Evolutionary conservation across 2,797 vertebrate species (phyloP), one percentile per base, ranked within the genome.

Genomic region (Leptoclinus maculatus): DNA sequence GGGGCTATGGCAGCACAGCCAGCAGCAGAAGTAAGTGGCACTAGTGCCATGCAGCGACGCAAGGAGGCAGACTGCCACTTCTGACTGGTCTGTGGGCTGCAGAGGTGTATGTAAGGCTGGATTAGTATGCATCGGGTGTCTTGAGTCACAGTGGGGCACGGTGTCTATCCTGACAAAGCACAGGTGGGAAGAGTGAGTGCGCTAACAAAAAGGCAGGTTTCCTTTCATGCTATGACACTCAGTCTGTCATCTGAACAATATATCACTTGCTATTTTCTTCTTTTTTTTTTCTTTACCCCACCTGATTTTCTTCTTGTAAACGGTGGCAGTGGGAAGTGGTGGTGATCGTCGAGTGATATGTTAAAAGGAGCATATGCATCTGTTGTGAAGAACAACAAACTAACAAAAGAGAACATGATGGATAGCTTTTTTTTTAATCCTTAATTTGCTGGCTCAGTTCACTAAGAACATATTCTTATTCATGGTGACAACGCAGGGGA

Each of bases 391-490:
- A 81, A 87, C 78, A 78, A 72, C 87, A 84, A 77, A 71, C 69
- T 36, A 47, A 86, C 47, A 69, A 83, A 85, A 49, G 82, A 53
- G 64, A 87, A 87, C 82, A 84, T 71, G 80, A 89, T 57, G 78
- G 79, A 80, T 84, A 54, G 36, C 56, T 78, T 76, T 79, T 83
- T 81, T 76, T 79, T 63, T 83, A 88, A 88, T 86, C 82, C 87
- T 86, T 92, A 87, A 90, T 90, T 91, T 90, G 79, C 87, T 89
- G 90, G 87, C 86, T 88, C 80, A 87, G 76, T 90, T 91, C 85
- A 87, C 84, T 83, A 85, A 91, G 89, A 91, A 88, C 75, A 79
- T 83, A 85, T 90, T 92, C 74, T 77, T 47, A 90, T 91, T 91
- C 83, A 78, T 29, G 56, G 84, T 82, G 82, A 86, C 84, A 85